Conservation (phyloP, 2,888 invertebrate genomes). For the Meliscaeva auricollis region DNA sequence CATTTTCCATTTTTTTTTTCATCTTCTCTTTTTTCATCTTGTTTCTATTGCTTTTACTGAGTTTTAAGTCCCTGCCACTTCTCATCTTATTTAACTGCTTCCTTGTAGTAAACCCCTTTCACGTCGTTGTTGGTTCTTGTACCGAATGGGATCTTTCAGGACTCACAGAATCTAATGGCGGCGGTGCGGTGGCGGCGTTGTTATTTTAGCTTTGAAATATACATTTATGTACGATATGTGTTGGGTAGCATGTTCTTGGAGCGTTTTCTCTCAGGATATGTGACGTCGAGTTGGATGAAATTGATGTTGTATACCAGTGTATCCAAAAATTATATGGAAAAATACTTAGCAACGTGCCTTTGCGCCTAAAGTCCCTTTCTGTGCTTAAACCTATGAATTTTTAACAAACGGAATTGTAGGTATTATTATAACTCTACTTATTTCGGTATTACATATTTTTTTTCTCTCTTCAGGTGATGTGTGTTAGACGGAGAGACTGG, state of each 20-base stretch:
- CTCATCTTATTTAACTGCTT: constrained; percentile 69
- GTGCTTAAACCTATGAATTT: constrained; percentile 62
- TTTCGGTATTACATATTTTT: not conserved
- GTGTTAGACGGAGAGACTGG: no score
- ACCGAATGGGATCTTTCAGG: not conserved
- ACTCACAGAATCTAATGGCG: not conserved
- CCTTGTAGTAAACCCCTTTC: constrained; percentile 48
- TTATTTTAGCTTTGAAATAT: constrained; percentile 36
- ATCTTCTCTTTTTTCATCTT: constrained; percentile 5
- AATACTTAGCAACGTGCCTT: constrained; percentile 63
- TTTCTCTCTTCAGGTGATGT: not conserved
- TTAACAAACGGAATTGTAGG: constrained; percentile 27
- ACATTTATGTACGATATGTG: constrained; percentile 44
- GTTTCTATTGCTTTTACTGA: constrained; percentile 26
- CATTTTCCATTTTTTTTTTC: constrained; percentile 8
- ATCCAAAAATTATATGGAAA: not conserved
- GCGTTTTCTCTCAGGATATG: constrained; percentile 64
- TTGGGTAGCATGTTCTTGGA: constrained; percentile 46
- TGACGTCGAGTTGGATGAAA: constrained; percentile 69
- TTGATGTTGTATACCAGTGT: constrained; percentile 54
- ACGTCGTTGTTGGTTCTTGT: constrained; percentile 4
- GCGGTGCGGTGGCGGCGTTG: not conserved
- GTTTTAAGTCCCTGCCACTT: constrained; percentile 51
- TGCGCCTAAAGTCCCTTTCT: constrained; percentile 47
- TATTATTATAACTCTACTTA: no score